These are phyloP conservation scores for Anser cygnoides DNA, from an alignment of 2,113 vertebrate genomes.

Conservation along the genomic window DNA sequence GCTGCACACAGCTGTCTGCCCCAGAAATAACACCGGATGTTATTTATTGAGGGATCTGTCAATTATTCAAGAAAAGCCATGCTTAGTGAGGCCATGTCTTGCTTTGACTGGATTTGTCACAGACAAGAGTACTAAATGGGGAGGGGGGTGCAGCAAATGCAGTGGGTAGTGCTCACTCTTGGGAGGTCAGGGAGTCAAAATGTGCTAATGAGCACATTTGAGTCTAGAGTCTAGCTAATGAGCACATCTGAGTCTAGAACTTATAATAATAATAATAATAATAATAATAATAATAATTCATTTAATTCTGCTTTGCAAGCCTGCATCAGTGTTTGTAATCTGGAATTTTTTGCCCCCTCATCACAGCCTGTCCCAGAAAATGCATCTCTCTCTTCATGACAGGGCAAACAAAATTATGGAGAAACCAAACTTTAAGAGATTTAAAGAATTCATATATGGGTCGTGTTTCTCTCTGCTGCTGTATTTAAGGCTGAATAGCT, in stretches of 20 bases:
- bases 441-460: background rate
- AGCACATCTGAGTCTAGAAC: background rate
- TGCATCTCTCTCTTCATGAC: background rate
- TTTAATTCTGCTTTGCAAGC: background rate
- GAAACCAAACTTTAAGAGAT: background rate
- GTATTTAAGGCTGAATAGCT: background rate
- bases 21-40: background rate
- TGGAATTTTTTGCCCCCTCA: background rate
- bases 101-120: background rate
- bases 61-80: background rate
- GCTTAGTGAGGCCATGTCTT: background rate
- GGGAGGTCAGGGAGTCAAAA: background rate
- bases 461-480: background rate
- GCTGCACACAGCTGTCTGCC: slow-evolving; percentile 13
- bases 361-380: background rate
- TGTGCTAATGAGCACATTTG: rapidly evolving
- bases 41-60: background rate
- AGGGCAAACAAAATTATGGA: background rate
- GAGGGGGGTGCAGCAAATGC: rapidly evolving
- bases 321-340: background rate
- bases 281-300: too few relatives aligned
- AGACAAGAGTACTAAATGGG: rapidly evolving
- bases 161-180: rapidly evolving
- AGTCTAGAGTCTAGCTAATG: too few relatives aligned
- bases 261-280: too few relatives aligned